Base-by-base conservation (phyloP, 2,888 invertebrate species). In the Brachypterus glaber region DNA sequence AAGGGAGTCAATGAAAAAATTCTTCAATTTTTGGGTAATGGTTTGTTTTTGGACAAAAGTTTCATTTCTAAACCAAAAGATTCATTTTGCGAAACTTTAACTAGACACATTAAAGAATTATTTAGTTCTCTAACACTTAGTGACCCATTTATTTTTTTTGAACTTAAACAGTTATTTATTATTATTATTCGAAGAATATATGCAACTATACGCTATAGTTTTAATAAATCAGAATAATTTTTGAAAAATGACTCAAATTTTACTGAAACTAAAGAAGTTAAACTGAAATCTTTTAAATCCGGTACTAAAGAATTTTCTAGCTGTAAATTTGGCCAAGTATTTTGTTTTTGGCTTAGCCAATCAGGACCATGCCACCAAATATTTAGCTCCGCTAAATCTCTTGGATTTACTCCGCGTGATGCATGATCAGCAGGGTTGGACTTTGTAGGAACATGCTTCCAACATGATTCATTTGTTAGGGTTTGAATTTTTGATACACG, bases 1-100 rank as follows among this genome's bases (percentile, higher is more conserved):
- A 47, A 47, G 12, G 45, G 40, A 34, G 25, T 41, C 24, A 48
- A 25, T 12, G 17, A 21, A 34, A 35, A 26, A 18, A 44, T 18
- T 30, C 35, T 34, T 31, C 30, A 16, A 3, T 12, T 31, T 16
- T 16, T 31, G n/a, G n/a, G n/a, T 16, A 31, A 7, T 3, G 16
- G 3, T 13, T 29, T 33, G 9, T 13, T n/a, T 11, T 35, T 29
- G 4, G 13, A 1, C 21, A 41, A 35, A 29, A 11, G 27, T 2
- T 16, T 7, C 29, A 35, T 35, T 1, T 41, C 41, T 12, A 18
- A 8, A 31, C 9, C 5, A 34, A 40, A 40, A 24, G 21, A 18
- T 30, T 36, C 11, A 17, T 18, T 12, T 24, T 36, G 36, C 3
- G 14, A 12, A 2, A 30, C 7, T 21, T 8, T 17, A 11, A 30